phyloP scores from a whole-genome alignment of 1,140 invertebrate genomes.

The Scaptomyza pallida region DNA sequence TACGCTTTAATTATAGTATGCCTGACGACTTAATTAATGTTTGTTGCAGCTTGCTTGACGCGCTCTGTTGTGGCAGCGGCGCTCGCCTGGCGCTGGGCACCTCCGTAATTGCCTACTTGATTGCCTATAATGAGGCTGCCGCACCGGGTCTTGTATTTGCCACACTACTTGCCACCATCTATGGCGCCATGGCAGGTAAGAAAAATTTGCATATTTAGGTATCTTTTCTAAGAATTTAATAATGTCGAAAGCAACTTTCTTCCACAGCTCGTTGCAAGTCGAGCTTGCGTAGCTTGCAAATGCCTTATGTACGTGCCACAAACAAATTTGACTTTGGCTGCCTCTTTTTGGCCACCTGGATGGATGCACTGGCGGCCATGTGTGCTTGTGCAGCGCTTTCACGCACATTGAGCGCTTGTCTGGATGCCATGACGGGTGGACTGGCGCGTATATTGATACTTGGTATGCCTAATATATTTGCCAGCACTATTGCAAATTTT shows the following conservation, averaged over 20 bases:
- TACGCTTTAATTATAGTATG: slow-evolving; percentile 27
- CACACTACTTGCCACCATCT: slow-evolving; percentile 66
- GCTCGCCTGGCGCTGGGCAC: slow-evolving; percentile 76
- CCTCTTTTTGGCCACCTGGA: slow-evolving; percentile 87
- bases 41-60: slow-evolving; percentile 64
- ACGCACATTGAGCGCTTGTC: slow-evolving; percentile 87
- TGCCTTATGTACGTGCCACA: slow-evolving; percentile 80
- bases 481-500: slow-evolving; percentile 30
- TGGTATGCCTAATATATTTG: slow-evolving; percentile 48
- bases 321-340: slow-evolving; percentile 82
- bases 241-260: background rate
- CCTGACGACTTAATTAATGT: slow-evolving; percentile 41
- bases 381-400: slow-evolving; percentile 87
- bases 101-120: slow-evolving; percentile 69
- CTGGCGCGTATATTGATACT: slow-evolving; percentile 85
- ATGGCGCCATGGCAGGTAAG: slow-evolving; percentile 72
- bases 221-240: too few relatives aligned
- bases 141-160: slow-evolving; percentile 66
- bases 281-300: slow-evolving; percentile 74
- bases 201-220: background rate
- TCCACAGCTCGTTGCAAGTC: slow-evolving; percentile 70
- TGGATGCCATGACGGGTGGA: slow-evolving; percentile 87
- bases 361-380: slow-evolving; percentile 86
- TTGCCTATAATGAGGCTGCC: slow-evolving; percentile 79
- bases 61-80: slow-evolving; percentile 73